Evolutionary conservation across 2,888 invertebrate genomes (phyloP), one percentile per base, ranked within the genome.

Genomic region (Lithophane semibrunnea): DNA sequence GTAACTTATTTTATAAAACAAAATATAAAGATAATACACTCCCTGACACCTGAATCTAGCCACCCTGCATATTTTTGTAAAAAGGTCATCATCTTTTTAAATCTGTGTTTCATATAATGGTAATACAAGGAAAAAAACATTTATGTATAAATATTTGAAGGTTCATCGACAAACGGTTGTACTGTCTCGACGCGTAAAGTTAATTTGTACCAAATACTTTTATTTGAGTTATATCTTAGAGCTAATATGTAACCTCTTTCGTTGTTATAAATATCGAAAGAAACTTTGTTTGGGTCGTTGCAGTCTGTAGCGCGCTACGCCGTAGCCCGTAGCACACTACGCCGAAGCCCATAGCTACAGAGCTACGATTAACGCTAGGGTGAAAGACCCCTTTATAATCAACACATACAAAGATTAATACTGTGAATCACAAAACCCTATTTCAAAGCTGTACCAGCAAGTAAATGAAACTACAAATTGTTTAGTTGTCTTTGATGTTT

Each of bases 171-270:
- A 73, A 77, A 70, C 61, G 52, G 42, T 72, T 69, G 54, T 77
- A 75, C 58, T 70, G 74, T 60, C 73, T 67, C 61, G 69, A 67
- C 52, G 68, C 75, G 74, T 56, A 73, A 73, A 77, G 10, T 74
- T 60, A 58, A 75, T 70, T 69, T 65, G 13, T 16, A 44, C 18
- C 63, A 54, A 77, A 73, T 29, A 16, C n/a, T 64, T 70, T 42
- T 44, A 49, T 29, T 29, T 65, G 7, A 37, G 4, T 61, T 56
- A 21, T 64, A 56, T 8, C 18, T 18, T 52, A 52, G 18, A 18
- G 8, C 18, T 52, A 52, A 52, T 52, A 42, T 5, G 29, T 44
- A 10, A 44, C 16, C 9, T n/a, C 3, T 56, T 18, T 8, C 10
- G n/a, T 56, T 21, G 4, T 18, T 29, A 18, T 37, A 13, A 47